Conservation (phyloP, 2,888 invertebrate genomes). For the Cephus sareptanus region DNA sequence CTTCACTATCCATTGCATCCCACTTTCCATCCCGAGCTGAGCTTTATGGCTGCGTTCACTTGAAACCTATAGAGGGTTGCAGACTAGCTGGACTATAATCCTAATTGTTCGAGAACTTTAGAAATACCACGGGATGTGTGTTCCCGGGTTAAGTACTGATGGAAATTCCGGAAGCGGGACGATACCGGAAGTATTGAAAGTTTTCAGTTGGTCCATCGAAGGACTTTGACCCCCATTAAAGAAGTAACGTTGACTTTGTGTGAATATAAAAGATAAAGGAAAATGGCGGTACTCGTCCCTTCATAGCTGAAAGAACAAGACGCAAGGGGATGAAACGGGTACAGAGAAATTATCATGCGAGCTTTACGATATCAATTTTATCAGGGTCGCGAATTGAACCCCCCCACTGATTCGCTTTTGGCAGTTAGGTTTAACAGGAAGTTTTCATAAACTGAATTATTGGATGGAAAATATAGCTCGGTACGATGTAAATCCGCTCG, state of each 20-base stretch:
- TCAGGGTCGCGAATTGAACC: background rate
- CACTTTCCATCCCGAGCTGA: constrained; percentile 22
- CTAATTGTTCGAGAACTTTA: constrained; percentile 55
- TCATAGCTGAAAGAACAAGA: background rate
- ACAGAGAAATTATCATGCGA: background rate
- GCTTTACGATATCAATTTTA: background rate
- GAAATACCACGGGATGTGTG: constrained; percentile 42
- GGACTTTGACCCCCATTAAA: background rate
- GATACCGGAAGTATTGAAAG: background rate
- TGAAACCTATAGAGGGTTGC: constrained; percentile 41
- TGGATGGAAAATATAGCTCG: background rate
- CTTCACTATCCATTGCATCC: background rate
- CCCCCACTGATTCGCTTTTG: background rate
- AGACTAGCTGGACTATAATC: constrained; percentile 38
- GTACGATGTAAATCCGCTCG: background rate
- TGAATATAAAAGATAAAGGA: background rate
- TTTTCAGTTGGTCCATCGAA: background rate
- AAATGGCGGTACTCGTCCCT: background rate
- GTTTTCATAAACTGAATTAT: background rate
- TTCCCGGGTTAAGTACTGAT: constrained; percentile 37
- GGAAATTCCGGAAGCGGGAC: background rate
- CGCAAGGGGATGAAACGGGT: background rate
- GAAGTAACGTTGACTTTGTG: background rate
- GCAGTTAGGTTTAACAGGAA: background rate
- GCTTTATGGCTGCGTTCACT: constrained; percentile 40